Base-by-base conservation (phyloP, 2,113 vertebrate species). In the Tyto alba region DNA sequence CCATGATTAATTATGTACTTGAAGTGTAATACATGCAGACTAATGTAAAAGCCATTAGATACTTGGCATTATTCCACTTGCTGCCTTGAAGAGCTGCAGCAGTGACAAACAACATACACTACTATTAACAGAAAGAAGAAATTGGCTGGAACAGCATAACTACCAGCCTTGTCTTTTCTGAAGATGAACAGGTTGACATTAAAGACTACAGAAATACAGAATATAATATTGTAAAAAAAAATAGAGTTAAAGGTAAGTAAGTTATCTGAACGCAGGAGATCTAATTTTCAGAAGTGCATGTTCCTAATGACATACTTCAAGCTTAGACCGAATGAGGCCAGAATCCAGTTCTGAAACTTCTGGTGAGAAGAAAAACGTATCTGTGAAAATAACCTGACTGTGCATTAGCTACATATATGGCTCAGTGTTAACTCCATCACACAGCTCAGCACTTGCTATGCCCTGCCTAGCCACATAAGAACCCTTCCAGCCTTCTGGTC, bases 11-110 rank as follows among this genome's bases (percentile, higher is more conserved):
- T 93, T 85, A 95, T 1, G 17, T 94, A 89, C 73, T 96, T 89
- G 79, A 87, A 85, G 53, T 30, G 55, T 84, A 91, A 91, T 82
- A 85, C 34, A 93, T 68, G 80, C 73, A 95, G 57, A 78, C 69
- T 90, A 92, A 95, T 68, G 79, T 77, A 93, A 93, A 89, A 93
- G 73, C 80, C 89, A 93, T 91, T 91, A 95, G 48, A 62, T 59
- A 92, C 56, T 91, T 95, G 92, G 92, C 86, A 85, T 73, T 84
- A 81, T 82, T 94, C 90, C 90, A 95, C 36, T 82, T 89, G 86
- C 92, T 92, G 92, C 68, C 36, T 78, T 69, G 52, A 90, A 89
- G 83, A 86, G 83, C 80, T 77, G 75, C 66, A 87, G 69, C 60
- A 86, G 48, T 73, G 90, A 89, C 89, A 96, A 95, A 92, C 76